Evolutionary conservation across 2,113 vertebrate genomes (phyloP).

Genomic region (Chaetura pelagica): DNA sequence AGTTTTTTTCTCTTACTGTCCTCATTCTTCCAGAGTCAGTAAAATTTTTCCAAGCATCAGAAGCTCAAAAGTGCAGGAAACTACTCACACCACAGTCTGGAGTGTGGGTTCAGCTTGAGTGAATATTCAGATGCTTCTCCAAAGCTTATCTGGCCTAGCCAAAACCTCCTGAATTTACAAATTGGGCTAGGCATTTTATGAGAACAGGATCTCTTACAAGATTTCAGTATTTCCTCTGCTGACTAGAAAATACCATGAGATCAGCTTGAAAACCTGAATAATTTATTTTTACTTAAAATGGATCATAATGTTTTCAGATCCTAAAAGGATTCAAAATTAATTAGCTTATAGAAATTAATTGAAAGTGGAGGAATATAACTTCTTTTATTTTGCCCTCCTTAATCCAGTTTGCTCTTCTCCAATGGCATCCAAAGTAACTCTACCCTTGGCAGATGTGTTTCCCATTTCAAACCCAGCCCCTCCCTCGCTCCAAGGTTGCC

Average conservation of each 20-base stretch:
- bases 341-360: not conserved
- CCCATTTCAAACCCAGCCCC: not conserved
- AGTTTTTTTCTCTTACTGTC: too few species aligned
- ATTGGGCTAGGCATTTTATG: conserved; percentile 61
- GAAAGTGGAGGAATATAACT: not conserved
- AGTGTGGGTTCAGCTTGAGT: conserved; percentile 69
- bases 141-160: conserved; percentile 63
- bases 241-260: conserved; percentile 42
- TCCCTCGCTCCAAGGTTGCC: not conserved
- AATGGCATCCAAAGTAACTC: not conserved
- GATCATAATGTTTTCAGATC: not conserved
- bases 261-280: conserved; percentile 17
- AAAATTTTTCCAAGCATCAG: conserved; percentile 45
- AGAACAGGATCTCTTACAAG: conserved; percentile 58
- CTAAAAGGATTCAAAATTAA: not conserved
- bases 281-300: conserved; percentile 29
- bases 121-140: conserved; percentile 55
- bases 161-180: conserved; percentile 67
- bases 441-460: not conserved
- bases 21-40: not conserved
- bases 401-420: not conserved
- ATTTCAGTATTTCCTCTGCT: conserved; percentile 58
- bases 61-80: conserved; percentile 59
- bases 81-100: conserved; percentile 65
- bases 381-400: not conserved